phyloP scores from a whole-genome alignment of 2,888 invertebrate species.

The Apotomis turbidana region DNA sequence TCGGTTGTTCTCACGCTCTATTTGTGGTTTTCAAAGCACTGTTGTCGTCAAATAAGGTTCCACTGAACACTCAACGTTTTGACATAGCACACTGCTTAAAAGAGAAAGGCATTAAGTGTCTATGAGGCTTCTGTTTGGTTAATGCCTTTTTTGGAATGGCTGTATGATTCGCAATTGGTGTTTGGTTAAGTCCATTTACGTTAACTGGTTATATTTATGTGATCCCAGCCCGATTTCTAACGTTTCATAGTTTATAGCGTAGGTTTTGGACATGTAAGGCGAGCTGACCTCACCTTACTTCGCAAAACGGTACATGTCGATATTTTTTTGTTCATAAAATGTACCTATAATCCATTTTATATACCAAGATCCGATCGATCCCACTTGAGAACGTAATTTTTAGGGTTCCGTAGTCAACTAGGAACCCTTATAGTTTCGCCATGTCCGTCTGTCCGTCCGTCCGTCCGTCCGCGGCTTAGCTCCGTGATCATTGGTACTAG shows the following conservation, averaged over 20 bases:
- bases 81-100: conserved; percentile 17
- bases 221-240: neutral
- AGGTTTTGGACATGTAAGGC: neutral
- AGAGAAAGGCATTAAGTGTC: conserved; percentile 3
- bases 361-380: no score
- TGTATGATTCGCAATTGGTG: neutral
- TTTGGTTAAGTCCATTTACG: conserved; percentile 18
- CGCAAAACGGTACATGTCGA: no score
- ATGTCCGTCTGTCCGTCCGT: no score
- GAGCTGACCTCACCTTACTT: neutral
- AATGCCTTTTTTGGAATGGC: neutral
- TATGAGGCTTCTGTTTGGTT: neutral
- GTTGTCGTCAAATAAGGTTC: conserved; percentile 47
- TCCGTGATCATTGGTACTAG: no score
- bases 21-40: conserved; percentile 63
- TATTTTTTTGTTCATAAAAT: no score
- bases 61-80: conserved; percentile 33
- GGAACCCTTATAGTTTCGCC: no score
- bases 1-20: conserved; percentile 69
- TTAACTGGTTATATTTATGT: conserved; percentile 26
- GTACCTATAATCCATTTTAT: no score
- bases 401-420: no score
- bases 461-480: no score
- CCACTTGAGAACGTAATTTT: no score
- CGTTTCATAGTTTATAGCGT: conserved; percentile 11